Conservation (phyloP, 2,888 invertebrate genomes). For the Nomada lathburiana region DNA sequence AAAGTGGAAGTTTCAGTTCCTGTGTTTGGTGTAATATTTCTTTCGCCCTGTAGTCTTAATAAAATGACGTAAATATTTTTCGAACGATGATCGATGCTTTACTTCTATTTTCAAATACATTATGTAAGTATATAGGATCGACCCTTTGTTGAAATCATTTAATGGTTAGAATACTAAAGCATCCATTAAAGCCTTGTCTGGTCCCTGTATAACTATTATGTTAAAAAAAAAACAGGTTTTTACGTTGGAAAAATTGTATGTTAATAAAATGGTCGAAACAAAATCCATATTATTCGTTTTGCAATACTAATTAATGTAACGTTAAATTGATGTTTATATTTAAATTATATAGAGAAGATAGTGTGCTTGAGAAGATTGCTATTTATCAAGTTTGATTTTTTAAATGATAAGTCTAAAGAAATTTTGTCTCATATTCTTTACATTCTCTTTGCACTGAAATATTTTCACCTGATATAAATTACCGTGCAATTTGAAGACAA, state of each 20-base stretch:
- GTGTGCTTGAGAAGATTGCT: background rate
- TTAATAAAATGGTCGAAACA: background rate
- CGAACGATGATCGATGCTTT: slow-evolving; percentile 58
- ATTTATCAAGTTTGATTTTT: slow-evolving; percentile 27
- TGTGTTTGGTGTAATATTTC: slow-evolving; percentile 39
- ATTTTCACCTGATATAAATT: slow-evolving; percentile 1
- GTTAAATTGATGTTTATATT: slow-evolving; percentile 5
- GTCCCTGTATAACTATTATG: slow-evolving; percentile 59
- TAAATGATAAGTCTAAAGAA: slow-evolving; percentile 1
- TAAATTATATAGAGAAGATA: slow-evolving; percentile 13
- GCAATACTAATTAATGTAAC: slow-evolving; percentile 11
- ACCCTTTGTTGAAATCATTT: slow-evolving; percentile 64
- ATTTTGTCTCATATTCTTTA: background rate
- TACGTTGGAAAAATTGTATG: background rate
- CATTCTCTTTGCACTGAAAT: background rate
- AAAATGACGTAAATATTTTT: slow-evolving; percentile 59
- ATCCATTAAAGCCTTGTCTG: slow-evolving; percentile 75
- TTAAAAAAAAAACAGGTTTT: slow-evolving; percentile 30
- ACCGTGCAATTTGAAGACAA: background rate
- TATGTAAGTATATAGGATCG: slow-evolving; percentile 61
- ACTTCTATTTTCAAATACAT: slow-evolving; percentile 48
- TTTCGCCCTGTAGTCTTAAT: slow-evolving; percentile 22
- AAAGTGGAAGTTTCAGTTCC: slow-evolving; percentile 60
- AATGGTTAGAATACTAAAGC: slow-evolving; percentile 77
- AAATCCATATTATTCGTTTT: slow-evolving; percentile 13